Evolutionary conservation across 2,113 vertebrate genomes (phyloP).

Genomic region (Ciconia stormi): DNA sequence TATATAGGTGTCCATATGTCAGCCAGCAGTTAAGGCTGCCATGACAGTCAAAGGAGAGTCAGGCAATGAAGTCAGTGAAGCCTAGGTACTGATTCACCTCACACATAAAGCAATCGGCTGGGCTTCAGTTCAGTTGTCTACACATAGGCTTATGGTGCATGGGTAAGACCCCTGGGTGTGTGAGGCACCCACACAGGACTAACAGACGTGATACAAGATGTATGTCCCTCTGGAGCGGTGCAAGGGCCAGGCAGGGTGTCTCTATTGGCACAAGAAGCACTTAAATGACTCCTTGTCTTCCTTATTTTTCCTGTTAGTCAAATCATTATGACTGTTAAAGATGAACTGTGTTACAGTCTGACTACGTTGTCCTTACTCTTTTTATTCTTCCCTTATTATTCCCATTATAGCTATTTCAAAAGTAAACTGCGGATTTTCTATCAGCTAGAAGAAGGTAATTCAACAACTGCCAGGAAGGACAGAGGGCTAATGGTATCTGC

Average conservation of each 20-base stretch:
- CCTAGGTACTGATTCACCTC: not conserved
- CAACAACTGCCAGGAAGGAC: not conserved
- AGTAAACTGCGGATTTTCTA: not conserved
- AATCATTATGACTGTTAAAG: not conserved
- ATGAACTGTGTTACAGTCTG: not conserved
- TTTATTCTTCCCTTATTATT: not conserved
- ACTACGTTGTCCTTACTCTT: not conserved
- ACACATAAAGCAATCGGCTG: not conserved
- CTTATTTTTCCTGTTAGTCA: not conserved
- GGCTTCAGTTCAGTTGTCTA: not conserved
- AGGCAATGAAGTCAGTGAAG: not conserved
- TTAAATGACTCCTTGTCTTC: not conserved
- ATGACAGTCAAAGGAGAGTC: not conserved
- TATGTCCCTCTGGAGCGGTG: not conserved
- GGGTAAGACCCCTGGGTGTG: accelerated
- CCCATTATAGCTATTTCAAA: not conserved
- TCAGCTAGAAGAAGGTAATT: not conserved
- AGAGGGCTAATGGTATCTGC: not conserved
- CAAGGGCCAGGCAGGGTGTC: not conserved
- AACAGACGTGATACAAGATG: not conserved
- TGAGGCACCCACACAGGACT: not conserved
- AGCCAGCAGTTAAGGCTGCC: not conserved
- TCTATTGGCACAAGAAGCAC: not conserved
- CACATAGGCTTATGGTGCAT: not conserved
- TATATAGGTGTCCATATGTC: not conserved